phyloP scores from a whole-genome alignment of 2,113 vertebrate genomes.

The Neogobius melanostomus region DNA sequence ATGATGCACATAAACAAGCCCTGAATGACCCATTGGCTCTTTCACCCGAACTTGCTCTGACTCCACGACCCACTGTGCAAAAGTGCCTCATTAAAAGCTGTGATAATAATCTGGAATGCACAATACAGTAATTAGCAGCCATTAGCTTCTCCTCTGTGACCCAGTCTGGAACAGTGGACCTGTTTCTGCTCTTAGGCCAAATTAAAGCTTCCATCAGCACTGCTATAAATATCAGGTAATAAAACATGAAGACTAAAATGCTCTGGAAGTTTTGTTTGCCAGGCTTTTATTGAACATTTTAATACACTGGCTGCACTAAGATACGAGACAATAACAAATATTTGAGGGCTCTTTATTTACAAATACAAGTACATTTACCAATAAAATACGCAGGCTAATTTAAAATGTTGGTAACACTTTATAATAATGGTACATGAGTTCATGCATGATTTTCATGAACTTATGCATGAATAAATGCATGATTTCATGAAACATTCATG shows the following conservation, averaged over 20 bases:
- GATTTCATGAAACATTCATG: no score
- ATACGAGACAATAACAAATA: not conserved
- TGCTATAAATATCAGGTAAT: slow-evolving; percentile 33
- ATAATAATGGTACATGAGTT: no score
- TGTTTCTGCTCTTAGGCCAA: slow-evolving; percentile 13
- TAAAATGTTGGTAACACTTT: no score
- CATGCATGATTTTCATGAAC: no score
- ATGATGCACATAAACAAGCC: not conserved
- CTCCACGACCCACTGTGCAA: slow-evolving; percentile 8
- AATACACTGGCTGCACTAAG: not conserved
- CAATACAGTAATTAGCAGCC: slow-evolving; percentile 48
- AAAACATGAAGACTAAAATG: slow-evolving; percentile 33
- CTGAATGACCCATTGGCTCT: slow-evolving; percentile 6
- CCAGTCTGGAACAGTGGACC: slow-evolving; percentile 26
- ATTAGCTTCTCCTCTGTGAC: slow-evolving; percentile 22
- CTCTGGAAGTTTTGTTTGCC: slow-evolving; percentile 2
- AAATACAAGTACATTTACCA: no score
- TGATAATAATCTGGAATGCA: slow-evolving; percentile 60
- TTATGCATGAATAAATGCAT: no score
- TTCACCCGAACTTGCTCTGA: slow-evolving; percentile 19
- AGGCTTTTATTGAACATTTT: not conserved
- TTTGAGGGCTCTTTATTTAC: no score
- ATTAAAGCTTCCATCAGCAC: slow-evolving; percentile 27
- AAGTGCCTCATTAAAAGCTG: slow-evolving; percentile 43
- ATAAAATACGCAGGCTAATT: no score